A percentile compares a stretch with the other conserved stretches of the same genome.
phyloP scores from a whole-genome alignment of 2,888 invertebrate genomes.

The Chrysolina oricalcia region DNA sequence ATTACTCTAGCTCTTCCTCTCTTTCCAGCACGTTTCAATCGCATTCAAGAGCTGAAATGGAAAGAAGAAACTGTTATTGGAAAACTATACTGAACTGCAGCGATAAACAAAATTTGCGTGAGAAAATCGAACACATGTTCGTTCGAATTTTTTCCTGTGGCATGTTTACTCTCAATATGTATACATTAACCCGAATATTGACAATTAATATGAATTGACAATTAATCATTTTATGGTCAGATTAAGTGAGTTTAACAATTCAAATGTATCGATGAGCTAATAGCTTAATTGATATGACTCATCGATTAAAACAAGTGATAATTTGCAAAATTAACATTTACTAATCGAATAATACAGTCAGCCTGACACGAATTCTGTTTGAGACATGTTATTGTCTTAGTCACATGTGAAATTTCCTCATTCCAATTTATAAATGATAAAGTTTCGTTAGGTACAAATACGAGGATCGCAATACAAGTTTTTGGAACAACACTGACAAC shows the following conservation, averaged over 20 bases:
- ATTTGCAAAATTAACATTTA: constrained; percentile 56
- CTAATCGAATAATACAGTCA: constrained; percentile 53
- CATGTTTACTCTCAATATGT: constrained; percentile 44
- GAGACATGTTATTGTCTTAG: constrained; percentile 16
- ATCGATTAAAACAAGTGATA: constrained; percentile 62
- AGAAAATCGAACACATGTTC: constrained; percentile 45
- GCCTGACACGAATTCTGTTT: constrained; percentile 47
- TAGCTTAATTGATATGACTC: constrained; percentile 65
- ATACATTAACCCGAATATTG: constrained; percentile 51
- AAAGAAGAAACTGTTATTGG: constrained; percentile 44
- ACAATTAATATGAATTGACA: constrained; percentile 51
- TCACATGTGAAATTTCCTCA: constrained; percentile 17
- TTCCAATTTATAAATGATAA: background rate
- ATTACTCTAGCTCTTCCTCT: constrained; percentile 45
- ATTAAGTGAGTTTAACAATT: constrained; percentile 64
- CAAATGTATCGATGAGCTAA: constrained; percentile 69
- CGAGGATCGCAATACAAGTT: background rate
- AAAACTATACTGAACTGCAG: constrained; percentile 49
- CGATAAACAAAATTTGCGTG: constrained; percentile 54
- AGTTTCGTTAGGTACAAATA: background rate
- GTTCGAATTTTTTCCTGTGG: constrained; percentile 32
- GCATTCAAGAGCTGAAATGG: constrained; percentile 15
- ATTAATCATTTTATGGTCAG: constrained; percentile 56
- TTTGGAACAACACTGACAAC: background rate
- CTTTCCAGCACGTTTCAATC: constrained; percentile 29